Evolutionary conservation across 2,797 vertebrate species (phyloP).

Genomic region (Numenius phaeopus): DNA sequence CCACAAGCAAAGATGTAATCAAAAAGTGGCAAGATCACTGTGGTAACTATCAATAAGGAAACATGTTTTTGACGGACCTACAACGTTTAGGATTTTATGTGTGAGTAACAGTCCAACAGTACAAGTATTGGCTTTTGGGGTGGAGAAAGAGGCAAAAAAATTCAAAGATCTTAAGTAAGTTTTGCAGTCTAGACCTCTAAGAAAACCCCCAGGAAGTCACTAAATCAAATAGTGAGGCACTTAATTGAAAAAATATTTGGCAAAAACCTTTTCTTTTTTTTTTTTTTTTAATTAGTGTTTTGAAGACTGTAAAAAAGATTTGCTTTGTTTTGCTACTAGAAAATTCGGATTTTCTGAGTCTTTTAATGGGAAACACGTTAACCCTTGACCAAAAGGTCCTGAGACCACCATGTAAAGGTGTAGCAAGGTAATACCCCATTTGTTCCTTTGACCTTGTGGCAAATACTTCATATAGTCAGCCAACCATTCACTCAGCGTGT

Average conservation of each 20-base stretch:
- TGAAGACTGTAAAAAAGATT: background rate
- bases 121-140: background rate
- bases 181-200: background rate
- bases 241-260: background rate
- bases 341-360: background rate
- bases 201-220: background rate
- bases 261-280: background rate
- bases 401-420: accelerated
- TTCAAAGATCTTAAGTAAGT: background rate
- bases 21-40: background rate
- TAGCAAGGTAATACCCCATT: background rate
- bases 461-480: background rate
- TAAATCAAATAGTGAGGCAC: background rate
- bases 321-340: background rate
- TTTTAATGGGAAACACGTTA: background rate
- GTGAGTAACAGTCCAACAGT: background rate
- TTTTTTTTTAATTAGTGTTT: background rate
- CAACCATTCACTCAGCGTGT: background rate
- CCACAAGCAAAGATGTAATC: background rate
- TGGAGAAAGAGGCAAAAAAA: background rate
- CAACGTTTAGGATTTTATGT: background rate
- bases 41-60: background rate
- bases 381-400: background rate
- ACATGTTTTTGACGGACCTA: background rate
- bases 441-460: background rate